Evolutionary conservation across 2,113 vertebrate genomes (phyloP), one percentile per base, ranked within the genome.

Genomic region (Holacanthus passer): DNA sequence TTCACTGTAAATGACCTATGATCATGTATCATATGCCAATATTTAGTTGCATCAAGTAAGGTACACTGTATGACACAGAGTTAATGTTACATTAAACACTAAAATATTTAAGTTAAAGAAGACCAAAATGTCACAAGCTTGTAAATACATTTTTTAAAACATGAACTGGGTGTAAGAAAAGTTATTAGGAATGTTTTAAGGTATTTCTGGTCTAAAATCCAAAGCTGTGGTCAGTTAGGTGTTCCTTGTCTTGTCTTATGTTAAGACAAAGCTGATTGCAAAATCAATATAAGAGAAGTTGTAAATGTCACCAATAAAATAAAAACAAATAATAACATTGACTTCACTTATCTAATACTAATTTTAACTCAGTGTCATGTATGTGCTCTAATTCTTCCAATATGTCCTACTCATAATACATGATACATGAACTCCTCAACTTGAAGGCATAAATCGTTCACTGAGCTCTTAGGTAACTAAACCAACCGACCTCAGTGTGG

Each of bases 281-380:
- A 85, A 76, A 71, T 85, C 29, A 59, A 48, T 50, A 35, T 13
- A 27, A 43, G 19, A 71, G 47, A 73, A 45, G 27, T 60, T 39
- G 13, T 77, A 53, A 67, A 77, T 19, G 52, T 56, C 47, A 39
- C 14, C 32, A 58, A 35, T 76, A 71, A 71, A 64, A 27, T 1
- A 52, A 12, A 22, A 58, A 24, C 43, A 75, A 39, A 47, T 32
- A 48, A 56, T 27, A 55, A 65, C 24, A 72, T 45, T 0, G 12
- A 24, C 29, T 43, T 67, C n/a, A 48, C 39, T 80, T 70, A 56
- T 50, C 16, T 65, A 16, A 63, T 65, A 52, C 24, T 64, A 76
- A 71, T 19, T 29, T 75, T 63, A 50, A 43, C n/a, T 71, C 24
- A 65, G 22, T 77, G 74, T 24, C 47, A 72, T 62, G 39, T 50